phyloP scores from a whole-genome alignment of 2,113 vertebrate genomes.

The Stictonetta naevosa region DNA sequence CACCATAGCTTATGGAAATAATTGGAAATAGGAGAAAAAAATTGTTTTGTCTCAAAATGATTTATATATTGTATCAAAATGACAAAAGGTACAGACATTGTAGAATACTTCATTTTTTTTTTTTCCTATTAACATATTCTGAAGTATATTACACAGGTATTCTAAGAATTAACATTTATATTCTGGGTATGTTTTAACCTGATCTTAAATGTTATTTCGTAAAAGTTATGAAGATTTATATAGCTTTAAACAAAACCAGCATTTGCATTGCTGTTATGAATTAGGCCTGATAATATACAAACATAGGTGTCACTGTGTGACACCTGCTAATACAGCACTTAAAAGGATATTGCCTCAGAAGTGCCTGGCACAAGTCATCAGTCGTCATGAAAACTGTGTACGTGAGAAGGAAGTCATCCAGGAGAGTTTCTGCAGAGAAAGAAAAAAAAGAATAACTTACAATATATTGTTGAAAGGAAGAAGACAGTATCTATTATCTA shows the following conservation, averaged over 20 bases:
- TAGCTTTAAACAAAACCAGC: not conserved
- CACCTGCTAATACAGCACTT: not conserved
- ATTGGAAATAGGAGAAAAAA: not conserved
- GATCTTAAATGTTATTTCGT: not conserved
- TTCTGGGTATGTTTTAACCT: not conserved
- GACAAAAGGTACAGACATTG: not conserved
- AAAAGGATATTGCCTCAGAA: slow-evolving; percentile 98
- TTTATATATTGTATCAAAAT: not conserved
- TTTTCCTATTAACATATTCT: not conserved
- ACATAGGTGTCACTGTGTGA: not conserved
- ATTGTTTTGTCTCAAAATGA: not conserved
- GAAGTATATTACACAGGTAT: not conserved
- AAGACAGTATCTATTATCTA: not conserved
- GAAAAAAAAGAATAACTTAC: slow-evolving; percentile 28
- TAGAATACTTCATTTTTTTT: not conserved
- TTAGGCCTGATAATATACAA: not conserved
- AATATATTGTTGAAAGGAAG: not conserved
- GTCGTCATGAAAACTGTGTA: slow-evolving; percentile 98
- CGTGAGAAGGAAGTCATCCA: slow-evolving; percentile 96
- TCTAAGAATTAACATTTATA: not conserved
- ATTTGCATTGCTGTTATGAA: not conserved
- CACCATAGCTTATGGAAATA: not conserved
- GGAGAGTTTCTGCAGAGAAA: slow-evolving; percentile 86
- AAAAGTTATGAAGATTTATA: not conserved
- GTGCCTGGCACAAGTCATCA: slow-evolving; percentile 93